Conservation (phyloP, 2,888 invertebrate species). For the Perizoma flavofasciatum region DNA sequence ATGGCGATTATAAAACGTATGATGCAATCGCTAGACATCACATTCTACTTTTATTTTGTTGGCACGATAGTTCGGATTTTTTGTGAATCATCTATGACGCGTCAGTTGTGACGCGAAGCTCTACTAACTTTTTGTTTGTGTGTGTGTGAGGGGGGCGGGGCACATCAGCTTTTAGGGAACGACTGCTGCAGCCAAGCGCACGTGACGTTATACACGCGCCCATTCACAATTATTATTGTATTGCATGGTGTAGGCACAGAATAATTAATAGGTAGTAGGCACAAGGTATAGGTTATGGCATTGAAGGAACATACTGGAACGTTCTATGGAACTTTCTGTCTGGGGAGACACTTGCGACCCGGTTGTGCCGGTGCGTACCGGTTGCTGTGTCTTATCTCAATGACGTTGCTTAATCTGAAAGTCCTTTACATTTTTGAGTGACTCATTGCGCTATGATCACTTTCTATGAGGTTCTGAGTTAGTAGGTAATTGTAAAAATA, state of each 20-base stretch:
- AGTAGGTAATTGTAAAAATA: neutral
- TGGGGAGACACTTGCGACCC: neutral
- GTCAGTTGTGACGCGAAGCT: conserved; percentile 51
- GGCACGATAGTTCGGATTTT: conserved; percentile 15
- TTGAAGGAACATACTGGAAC: conserved; percentile 23
- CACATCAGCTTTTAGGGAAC: conserved; percentile 58
- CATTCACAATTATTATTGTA: conserved; percentile 34
- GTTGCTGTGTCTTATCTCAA: too few species aligned
- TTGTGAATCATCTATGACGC: conserved; percentile 44
- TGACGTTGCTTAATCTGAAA: too few species aligned
- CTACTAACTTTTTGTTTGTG: conserved; percentile 35
- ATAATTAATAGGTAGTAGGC: neutral
- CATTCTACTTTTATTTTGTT: conserved; percentile 40
- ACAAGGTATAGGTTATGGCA: conserved; percentile 18
- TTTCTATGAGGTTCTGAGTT: conserved; percentile 3
- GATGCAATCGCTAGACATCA: conserved; percentile 44
- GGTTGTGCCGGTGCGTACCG: neutral
- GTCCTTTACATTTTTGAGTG: conserved; percentile 1
- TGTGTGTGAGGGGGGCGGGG: conserved; percentile 52
- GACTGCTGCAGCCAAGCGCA: conserved; percentile 47
- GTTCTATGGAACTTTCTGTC: conserved; percentile 13
- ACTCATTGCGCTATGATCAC: conserved; percentile 8
- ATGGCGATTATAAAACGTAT: conserved; percentile 19
- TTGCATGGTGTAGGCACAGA: conserved; percentile 18
- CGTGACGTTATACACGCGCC: conserved; percentile 67